Conservation (phyloP, 2,888 invertebrate species). For the Eurois occulta region DNA sequence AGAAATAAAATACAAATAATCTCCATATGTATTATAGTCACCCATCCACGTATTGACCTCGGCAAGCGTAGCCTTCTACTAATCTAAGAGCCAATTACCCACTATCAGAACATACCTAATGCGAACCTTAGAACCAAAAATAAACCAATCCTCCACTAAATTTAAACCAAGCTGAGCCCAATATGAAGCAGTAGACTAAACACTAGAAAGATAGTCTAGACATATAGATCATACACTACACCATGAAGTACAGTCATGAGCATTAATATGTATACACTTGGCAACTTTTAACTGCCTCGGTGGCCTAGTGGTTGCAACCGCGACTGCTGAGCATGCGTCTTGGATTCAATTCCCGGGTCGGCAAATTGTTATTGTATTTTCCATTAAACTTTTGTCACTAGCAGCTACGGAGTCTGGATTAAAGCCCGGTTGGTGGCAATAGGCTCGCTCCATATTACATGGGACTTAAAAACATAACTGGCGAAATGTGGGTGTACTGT, state of each 20-base stretch:
- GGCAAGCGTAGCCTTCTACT: background rate
- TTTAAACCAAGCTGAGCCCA: constrained; percentile 37
- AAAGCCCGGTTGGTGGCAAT: no score
- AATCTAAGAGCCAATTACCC: background rate
- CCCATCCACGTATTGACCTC: background rate
- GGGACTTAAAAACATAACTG: no score
- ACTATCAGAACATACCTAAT: background rate
- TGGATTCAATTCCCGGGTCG: no score
- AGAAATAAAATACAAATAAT: background rate
- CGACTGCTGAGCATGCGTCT: no score
- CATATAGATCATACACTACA: constrained; percentile 57
- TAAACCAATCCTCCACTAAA: constrained; percentile 17
- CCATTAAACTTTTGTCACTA: no score
- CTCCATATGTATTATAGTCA: background rate
- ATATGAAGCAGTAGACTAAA: constrained; percentile 55
- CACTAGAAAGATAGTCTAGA: constrained; percentile 63
- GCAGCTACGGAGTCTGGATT: no score
- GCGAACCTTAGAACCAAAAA: constrained; percentile 22
- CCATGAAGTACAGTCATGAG: background rate
- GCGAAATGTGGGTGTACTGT: no score
- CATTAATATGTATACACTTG: background rate
- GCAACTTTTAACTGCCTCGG: no score
- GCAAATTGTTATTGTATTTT: no score
- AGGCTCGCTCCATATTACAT: no score
- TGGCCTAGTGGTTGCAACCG: no score